These are phyloP conservation scores for Argyra leucocephala DNA, from an alignment of 2,888 invertebrate species.

Conservation along the genomic window DNA sequence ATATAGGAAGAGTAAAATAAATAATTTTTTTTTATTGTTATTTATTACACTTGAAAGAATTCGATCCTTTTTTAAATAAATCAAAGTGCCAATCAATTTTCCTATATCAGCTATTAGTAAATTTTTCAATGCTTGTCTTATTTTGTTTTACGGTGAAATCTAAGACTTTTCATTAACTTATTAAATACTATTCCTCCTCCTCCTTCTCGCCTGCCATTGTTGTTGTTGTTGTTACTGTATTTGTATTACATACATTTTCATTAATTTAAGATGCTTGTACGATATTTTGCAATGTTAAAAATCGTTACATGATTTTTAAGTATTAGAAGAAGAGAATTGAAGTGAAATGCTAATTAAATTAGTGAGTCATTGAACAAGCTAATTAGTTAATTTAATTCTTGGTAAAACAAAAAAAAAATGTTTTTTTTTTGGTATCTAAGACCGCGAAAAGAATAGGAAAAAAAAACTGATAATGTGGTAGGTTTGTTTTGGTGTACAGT, in stretches of 20 bases:
- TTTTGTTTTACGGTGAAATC: not conserved
- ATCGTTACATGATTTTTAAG: too few species aligned
- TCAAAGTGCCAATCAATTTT: not conserved
- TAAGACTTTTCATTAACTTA: not conserved
- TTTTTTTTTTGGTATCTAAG: not conserved
- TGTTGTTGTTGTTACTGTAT: too few species aligned
- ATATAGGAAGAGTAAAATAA: too few species aligned
- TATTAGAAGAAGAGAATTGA: too few species aligned
- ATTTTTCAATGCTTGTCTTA: not conserved
- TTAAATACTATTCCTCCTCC: not conserved
- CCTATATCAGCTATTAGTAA: not conserved
- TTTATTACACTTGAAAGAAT: not conserved
- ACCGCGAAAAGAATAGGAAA: not conserved
- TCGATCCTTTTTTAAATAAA: not conserved
- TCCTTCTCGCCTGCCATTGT: too few species aligned
- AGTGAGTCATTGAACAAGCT: not conserved
- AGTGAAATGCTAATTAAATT: not conserved
- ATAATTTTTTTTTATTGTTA: too few species aligned
- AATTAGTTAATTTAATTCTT: not conserved
- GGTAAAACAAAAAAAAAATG: not conserved
- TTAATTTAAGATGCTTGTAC: too few species aligned
- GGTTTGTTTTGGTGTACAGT: not conserved
- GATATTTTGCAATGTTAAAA: too few species aligned
- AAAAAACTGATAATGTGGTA: not conserved
- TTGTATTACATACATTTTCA: too few species aligned